Conservation (phyloP, 2,888 invertebrate species). For the Euplexia lucipara region DNA sequence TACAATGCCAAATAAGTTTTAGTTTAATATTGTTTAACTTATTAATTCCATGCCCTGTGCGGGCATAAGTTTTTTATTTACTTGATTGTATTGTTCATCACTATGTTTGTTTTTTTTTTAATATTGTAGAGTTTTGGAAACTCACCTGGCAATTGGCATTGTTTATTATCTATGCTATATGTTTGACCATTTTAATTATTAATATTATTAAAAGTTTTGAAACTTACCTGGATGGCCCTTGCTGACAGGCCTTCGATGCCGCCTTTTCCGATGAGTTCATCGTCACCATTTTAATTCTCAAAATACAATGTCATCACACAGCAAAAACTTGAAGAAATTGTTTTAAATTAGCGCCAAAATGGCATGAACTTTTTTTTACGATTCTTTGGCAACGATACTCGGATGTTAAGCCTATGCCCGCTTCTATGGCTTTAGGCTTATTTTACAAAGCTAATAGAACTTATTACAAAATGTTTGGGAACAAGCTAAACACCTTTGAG, state of each 20-base stretch:
- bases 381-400: slow-evolving; percentile 51
- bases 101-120: no score
- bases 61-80: no score
- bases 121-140: no score
- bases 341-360: slow-evolving; percentile 57
- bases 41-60: no score
- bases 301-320: slow-evolving; percentile 58
- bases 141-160: no score
- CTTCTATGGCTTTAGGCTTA: slow-evolving; percentile 54
- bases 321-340: slow-evolving; percentile 36
- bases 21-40: no score
- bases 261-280: slow-evolving; percentile 90
- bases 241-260: slow-evolving; percentile 90
- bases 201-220: background rate
- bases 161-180: no score
- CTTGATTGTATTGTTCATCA: no score
- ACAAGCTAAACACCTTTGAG: slow-evolving; percentile 56
- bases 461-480: slow-evolving; percentile 45
- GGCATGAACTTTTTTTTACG: slow-evolving; percentile 44
- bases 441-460: slow-evolving; percentile 57
- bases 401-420: slow-evolving; percentile 44
- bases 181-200: no score
- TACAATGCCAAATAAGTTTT: no score
- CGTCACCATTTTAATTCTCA: slow-evolving; percentile 87
- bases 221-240: slow-evolving; percentile 87